Percentiles rank a stretch among this genome's conserved stretches.
Evolutionary conservation across 1,140 invertebrate species (phyloP).

Genomic region (Drosophila sproati): DNA sequence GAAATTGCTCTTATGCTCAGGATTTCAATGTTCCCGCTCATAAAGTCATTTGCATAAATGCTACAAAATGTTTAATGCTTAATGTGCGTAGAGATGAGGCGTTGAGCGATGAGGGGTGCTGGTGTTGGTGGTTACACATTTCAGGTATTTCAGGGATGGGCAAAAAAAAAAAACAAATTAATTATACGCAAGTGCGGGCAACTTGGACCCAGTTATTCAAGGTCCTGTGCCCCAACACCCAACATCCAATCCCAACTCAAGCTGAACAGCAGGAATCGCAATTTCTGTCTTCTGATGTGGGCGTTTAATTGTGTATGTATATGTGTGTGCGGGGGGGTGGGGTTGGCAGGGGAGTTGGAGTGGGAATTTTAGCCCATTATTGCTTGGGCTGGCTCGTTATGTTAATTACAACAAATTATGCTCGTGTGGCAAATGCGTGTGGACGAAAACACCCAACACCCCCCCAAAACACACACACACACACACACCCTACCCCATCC

Average conservation of each 20-base stretch:
- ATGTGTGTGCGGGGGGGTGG: constrained; percentile 3
- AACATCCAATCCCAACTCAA: no score
- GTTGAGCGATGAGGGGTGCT: no score
- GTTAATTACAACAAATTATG: constrained; percentile 84
- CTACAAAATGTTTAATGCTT: constrained; percentile 37
- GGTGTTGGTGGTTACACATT: neutral
- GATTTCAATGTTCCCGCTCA: constrained; percentile 26
- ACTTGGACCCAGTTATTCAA: constrained; percentile 22
- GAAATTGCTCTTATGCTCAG: constrained; percentile 25
- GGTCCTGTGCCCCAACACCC: no score
- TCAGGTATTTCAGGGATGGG: neutral
- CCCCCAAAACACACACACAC: neutral
- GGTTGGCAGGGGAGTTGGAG: no score
- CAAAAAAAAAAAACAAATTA: constrained; percentile 67
- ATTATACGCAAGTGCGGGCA: constrained; percentile 67
- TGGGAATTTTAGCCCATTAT: constrained; percentile 68
- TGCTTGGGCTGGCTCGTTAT: constrained; percentile 79
- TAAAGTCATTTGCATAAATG: constrained; percentile 58
- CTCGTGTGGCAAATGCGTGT: constrained; percentile 68
- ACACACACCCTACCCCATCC: neutral
- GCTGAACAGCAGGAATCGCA: constrained; percentile 43
- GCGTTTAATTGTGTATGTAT: constrained; percentile 6
- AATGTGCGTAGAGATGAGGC: neutral
- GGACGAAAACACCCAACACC: constrained; percentile 1
- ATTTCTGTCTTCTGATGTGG: constrained; percentile 20